Evolutionary conservation across 2,888 invertebrate genomes (phyloP), one percentile per base, ranked within the genome.

Genomic region (Drosophila longiperda): DNA sequence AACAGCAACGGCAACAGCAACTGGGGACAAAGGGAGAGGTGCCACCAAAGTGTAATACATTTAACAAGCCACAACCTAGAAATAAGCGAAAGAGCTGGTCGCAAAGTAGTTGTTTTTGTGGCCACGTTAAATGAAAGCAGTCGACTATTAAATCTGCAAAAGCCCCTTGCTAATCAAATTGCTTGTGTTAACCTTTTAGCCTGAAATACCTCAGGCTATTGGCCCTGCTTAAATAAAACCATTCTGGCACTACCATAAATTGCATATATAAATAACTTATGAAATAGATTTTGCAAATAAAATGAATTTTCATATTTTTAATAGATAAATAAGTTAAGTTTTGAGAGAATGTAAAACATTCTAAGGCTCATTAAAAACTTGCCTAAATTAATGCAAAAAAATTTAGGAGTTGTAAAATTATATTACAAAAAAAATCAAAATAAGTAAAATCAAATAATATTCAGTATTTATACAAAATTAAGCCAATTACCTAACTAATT

Each of bases 31-130:
- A 58, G 53, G 61, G 63, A 58, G 62, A 60, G 50, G 52, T 38
- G 58, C 72, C 68, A 66, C 74, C 68, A 66, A 82, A 36, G 61
- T 64, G 57, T 60, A 33, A 58, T 61, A 61, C 52, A 62, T 60
- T 42, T 50, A 36, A 40, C 57, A 60, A 57, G 45, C 61, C 74
- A 53, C 57, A 74, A 61, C 40, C 53, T 32, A 38, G 23, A 57
- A 53, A 50, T 49, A 61, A 70, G 42, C 29, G 34, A 48, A 8
- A n/a, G 20, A 54, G 34, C 33, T 54, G 53, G 54, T 54, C 54
- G 45, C 45, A 26, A 12, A n/a, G 45, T 45, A 33, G 42, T 40
- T 50, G 54, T 50, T 48, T 12, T 42, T 72, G n/a, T 64, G 40
- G 73, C 54, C 58, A 57, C 26, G 34, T 55, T 57, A 62, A 71